Evolutionary conservation across 2,888 invertebrate species (phyloP).

Genomic region (Pseudolycoriella hygida): DNA sequence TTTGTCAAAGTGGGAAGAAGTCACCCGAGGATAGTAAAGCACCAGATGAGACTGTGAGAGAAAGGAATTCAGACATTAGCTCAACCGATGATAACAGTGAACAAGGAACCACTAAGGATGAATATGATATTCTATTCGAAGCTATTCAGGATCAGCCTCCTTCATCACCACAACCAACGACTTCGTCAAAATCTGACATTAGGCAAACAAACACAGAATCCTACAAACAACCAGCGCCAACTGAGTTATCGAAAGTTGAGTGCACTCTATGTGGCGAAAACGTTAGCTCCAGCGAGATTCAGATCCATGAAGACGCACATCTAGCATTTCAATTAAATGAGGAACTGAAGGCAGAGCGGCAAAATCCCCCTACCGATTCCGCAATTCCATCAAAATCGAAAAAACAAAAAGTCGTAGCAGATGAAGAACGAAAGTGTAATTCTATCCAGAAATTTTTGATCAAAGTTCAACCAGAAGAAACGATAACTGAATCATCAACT

Average conservation of each 20-base stretch:
- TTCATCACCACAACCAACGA: background rate
- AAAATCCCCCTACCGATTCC: too few species aligned
- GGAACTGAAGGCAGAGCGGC: too few species aligned
- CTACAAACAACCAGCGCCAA: slow-evolving; percentile 15
- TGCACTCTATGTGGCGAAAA: too few species aligned
- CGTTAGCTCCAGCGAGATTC: too few species aligned
- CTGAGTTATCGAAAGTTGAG: slow-evolving; percentile 15
- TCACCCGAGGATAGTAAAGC: slow-evolving; percentile 9
- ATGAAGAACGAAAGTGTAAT: slow-evolving; percentile 10
- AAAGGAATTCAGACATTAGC: slow-evolving; percentile 6
- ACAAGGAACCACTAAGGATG: too few species aligned
- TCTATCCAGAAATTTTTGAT: slow-evolving; percentile 13
- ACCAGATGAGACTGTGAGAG: slow-evolving; percentile 6
- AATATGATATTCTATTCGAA: too few species aligned
- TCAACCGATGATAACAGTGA: too few species aligned
- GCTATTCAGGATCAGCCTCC: too few species aligned
- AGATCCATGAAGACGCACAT: too few species aligned
- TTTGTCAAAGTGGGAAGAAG: background rate
- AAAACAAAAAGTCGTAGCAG: slow-evolving; percentile 6
- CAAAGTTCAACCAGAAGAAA: slow-evolving; percentile 6
- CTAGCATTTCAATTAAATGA: too few species aligned
- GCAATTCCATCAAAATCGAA: too few species aligned
- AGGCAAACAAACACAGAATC: slow-evolving; percentile 19
- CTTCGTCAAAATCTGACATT: slow-evolving; percentile 4
- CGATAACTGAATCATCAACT: slow-evolving; percentile 17